phyloP scores from a whole-genome alignment of 2,888 invertebrate species.

The Diaphora mendica region DNA sequence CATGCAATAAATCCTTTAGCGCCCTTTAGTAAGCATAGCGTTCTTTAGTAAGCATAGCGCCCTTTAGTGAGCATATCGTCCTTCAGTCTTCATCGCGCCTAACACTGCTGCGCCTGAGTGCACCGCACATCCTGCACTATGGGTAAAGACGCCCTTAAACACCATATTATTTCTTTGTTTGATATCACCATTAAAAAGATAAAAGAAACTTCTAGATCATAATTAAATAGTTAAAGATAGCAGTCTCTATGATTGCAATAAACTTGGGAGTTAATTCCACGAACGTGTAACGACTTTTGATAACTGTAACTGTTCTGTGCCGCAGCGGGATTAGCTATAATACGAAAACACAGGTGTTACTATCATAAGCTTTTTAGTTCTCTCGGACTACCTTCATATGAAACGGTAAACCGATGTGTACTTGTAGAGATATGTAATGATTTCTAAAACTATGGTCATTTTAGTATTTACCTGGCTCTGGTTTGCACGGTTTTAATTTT shows the following conservation, averaged over 20 bases:
- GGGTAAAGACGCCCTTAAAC: no score
- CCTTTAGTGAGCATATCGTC: no score
- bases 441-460: neutral
- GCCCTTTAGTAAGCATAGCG: no score
- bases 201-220: neutral
- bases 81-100: no score
- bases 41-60: no score
- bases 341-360: constrained; percentile 13
- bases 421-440: neutral
- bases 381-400: constrained; percentile 11
- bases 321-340: constrained; percentile 9
- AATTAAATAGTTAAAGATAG: neutral
- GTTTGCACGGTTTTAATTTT: neutral
- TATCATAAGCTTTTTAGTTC: constrained; percentile 13
- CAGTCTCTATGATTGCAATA: constrained; percentile 7
- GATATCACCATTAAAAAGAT: neutral
- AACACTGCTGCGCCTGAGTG: no score
- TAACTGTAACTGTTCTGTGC: constrained; percentile 5
- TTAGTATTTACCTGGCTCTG: neutral
- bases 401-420: neutral
- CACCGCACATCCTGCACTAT: no score
- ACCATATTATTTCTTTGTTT: neutral
- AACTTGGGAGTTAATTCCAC: constrained; percentile 3
- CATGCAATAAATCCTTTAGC: no score
- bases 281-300: constrained; percentile 15